Evolutionary conservation across 2,888 invertebrate species (phyloP).

Genomic region (Danaus chrysippus): DNA sequence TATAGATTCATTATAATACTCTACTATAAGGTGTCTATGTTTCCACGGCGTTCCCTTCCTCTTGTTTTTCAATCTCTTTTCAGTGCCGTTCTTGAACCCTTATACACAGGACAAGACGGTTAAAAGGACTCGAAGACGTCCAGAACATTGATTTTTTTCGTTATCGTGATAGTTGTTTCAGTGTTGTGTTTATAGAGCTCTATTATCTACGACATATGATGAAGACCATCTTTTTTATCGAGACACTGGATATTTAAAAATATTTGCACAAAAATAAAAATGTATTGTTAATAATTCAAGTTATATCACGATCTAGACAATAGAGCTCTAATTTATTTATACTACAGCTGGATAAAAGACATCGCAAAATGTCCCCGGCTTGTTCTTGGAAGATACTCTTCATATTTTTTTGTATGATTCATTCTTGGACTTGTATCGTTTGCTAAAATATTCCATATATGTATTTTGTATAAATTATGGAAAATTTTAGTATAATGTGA

Average conservation of each 20-base stretch:
- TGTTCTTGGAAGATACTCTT: conserved; percentile 20
- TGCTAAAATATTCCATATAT: conserved; percentile 42
- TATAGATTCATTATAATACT: conserved; percentile 5
- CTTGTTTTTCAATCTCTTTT: conserved; percentile 34
- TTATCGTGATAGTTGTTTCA: conserved; percentile 49
- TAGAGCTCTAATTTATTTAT: conserved; percentile 9
- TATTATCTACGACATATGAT: conserved; percentile 13
- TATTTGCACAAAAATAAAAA: no score
- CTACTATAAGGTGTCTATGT: conserved; percentile 16
- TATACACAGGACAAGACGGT: conserved; percentile 69
- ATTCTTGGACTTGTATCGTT: conserved; percentile 33
- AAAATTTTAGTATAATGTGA: conserved; percentile 42
- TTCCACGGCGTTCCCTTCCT: conserved; percentile 14
- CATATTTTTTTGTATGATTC: conserved; percentile 30
- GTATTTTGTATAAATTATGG: conserved; percentile 26
- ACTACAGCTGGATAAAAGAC: conserved; percentile 41
- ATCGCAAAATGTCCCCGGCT: conserved; percentile 39
- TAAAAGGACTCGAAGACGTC: conserved; percentile 52
- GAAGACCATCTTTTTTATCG: neutral
- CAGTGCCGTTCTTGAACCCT: conserved; percentile 67
- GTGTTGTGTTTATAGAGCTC: conserved; percentile 40
- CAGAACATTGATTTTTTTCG: conserved; percentile 43
- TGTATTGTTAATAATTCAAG: neutral
- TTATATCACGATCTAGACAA: neutral
- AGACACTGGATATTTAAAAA: neutral